A percentile compares a stretch with the other conserved stretches of the same genome.
Evolutionary conservation across 2,888 invertebrate genomes (phyloP).

Genomic region (Campoplex nolae): DNA sequence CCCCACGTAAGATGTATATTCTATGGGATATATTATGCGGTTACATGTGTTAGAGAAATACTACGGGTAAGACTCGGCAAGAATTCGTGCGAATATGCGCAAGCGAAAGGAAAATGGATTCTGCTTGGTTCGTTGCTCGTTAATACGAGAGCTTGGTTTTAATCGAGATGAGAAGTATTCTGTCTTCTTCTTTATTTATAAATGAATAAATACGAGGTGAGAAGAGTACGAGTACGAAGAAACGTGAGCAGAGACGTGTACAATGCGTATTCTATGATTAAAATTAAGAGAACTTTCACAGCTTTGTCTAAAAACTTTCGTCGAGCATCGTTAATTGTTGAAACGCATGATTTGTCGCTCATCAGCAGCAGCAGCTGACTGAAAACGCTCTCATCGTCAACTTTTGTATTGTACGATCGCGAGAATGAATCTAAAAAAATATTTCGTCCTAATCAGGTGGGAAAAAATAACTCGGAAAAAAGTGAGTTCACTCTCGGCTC

Average conservation of each 20-base stretch:
- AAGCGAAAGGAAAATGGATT: conserved; percentile 26
- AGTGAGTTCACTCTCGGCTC: neutral
- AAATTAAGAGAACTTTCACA: conserved; percentile 48
- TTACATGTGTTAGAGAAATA: conserved; percentile 17
- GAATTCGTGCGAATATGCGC: conserved; percentile 34
- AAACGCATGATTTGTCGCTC: conserved; percentile 24
- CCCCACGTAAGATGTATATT: neutral
- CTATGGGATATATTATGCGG: conserved; percentile 14
- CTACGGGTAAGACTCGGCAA: conserved; percentile 18
- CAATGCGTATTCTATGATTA: neutral
- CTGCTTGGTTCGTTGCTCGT: conserved; percentile 39
- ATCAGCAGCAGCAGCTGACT: neutral
- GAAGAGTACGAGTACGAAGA: neutral
- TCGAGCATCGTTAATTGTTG: conserved; percentile 28
- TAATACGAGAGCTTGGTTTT: conserved; percentile 56
- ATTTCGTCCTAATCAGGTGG: conserved; percentile 28
- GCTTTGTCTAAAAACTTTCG: conserved; percentile 43
- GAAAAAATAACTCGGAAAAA: conserved; percentile 3
- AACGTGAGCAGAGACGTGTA: neutral
- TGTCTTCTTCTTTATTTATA: neutral
- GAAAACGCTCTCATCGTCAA: conserved; percentile 27
- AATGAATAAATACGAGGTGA: neutral
- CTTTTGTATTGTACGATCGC: neutral
- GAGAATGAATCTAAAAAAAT: neutral
- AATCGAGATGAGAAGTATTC: conserved; percentile 40